phyloP scores from a whole-genome alignment of 2,797 vertebrate genomes.

The Rhadinocentrus ornatus region DNA sequence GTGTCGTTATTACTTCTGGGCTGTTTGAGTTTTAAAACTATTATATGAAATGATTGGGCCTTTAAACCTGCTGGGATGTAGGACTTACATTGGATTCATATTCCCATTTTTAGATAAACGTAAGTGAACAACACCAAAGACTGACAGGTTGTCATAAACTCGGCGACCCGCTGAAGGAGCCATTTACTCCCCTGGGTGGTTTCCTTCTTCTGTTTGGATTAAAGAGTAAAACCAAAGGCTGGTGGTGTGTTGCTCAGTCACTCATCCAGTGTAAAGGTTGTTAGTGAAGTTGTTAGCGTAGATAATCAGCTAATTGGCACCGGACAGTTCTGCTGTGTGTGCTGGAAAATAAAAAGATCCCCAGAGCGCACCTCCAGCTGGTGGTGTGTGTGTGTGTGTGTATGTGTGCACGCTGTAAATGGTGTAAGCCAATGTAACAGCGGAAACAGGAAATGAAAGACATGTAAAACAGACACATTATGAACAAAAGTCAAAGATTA shows the following conservation, averaged over 20 bases:
- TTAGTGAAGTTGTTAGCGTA: slow-evolving; percentile 67
- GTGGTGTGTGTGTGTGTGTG: slow-evolving; percentile 23
- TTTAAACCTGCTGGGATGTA: not conserved
- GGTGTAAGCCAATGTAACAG: slow-evolving; percentile 83
- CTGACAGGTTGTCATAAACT: slow-evolving; percentile 18
- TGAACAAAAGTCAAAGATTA: slow-evolving; percentile 38
- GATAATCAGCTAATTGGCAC: slow-evolving; percentile 79
- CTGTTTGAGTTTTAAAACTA: not conserved
- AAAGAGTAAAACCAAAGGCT: slow-evolving; percentile 22
- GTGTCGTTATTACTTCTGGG: not conserved
- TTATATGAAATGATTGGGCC: not conserved
- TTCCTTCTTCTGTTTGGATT: slow-evolving; percentile 15
- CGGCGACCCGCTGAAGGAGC: not conserved
- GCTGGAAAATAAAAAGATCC: slow-evolving; percentile 81
- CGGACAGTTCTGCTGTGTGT: slow-evolving; percentile 73
- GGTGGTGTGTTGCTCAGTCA: slow-evolving; percentile 44
- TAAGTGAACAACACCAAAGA: not conserved
- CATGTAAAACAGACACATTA: slow-evolving; percentile 31
- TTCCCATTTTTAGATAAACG: not conserved
- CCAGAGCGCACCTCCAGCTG: slow-evolving; percentile 66
- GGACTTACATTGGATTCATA: not conserved
- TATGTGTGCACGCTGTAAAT: slow-evolving; percentile 38
- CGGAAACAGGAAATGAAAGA: slow-evolving; percentile 34
- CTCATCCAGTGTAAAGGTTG: slow-evolving; percentile 39
- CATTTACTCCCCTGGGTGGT: slow-evolving; percentile 12